Conservation (phyloP, 2,888 invertebrate species). For the Polietes domitor region DNA sequence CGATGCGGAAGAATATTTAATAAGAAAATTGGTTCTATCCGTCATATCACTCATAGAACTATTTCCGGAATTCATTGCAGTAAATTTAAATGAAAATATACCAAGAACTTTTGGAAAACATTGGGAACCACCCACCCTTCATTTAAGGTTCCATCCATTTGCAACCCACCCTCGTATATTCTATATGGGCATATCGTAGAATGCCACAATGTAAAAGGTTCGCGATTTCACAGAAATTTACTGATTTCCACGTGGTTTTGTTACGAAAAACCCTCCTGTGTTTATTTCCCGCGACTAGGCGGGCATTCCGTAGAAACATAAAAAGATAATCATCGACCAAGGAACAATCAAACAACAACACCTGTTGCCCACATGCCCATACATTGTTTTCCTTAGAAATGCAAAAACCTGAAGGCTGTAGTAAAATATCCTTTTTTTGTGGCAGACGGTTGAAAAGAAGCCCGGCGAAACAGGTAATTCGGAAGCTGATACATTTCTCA, state of each 20-base stretch:
- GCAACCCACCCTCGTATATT: too few relatives aligned
- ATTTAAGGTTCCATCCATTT: too few relatives aligned
- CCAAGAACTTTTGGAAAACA: too few relatives aligned
- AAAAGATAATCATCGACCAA: neutral
- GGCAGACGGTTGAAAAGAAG: slow-evolving; percentile 34
- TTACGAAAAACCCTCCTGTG: too few relatives aligned
- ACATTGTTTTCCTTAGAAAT: slow-evolving; percentile 50
- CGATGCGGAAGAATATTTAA: too few relatives aligned
- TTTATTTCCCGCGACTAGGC: neutral
- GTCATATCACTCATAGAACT: too few relatives aligned
- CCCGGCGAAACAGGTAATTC: slow-evolving; percentile 75
- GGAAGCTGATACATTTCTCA: slow-evolving; percentile 77
- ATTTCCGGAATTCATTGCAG: too few relatives aligned
- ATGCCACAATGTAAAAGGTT: too few relatives aligned
- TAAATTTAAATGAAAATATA: too few relatives aligned
- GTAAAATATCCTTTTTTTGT: slow-evolving; percentile 52
- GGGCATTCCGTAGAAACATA: neutral
- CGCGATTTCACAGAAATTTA: neutral
- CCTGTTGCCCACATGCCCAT: slow-evolving; percentile 35
- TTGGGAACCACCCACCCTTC: too few relatives aligned
- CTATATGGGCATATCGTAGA: too few relatives aligned
- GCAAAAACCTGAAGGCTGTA: slow-evolving; percentile 58
- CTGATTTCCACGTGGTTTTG: neutral
- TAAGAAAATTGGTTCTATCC: too few relatives aligned
- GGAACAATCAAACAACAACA: slow-evolving; percentile 38